Base-by-base conservation (phyloP, 2,888 invertebrate species). In the Pollenia griseotomentosa region DNA sequence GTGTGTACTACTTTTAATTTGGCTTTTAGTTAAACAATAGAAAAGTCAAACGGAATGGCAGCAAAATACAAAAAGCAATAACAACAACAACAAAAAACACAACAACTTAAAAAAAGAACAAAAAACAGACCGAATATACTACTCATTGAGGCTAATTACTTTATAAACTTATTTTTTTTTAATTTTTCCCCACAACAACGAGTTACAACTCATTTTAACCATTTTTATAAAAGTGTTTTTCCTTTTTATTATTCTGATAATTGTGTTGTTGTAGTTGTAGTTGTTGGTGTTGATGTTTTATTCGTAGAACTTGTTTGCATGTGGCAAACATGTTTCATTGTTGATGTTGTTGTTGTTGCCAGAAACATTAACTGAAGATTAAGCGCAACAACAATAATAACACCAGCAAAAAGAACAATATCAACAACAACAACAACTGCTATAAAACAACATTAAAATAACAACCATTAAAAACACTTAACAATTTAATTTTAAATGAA, bases 401-500 rank as follows among this genome's bases (percentile, higher is more conserved):
- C n/a, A 46, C 40, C 19, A 11, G 9, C 61, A 71, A 81, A 7
- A 80, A 33, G 12, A 68, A 70, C 42, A 78, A 44, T 1, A 68
- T 68, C 66, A 79, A 42, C 44, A 48, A 48, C 48, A 68, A 5
- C n/a, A 73, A 59, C 23, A 59, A 51, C 55, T 61, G 40, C 33
- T 48, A 40, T 14, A 70, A n/a, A 55, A 70, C 44, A 83, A 83
- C 68, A 77, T 77, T 68, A 40, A 84, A 65, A 84, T 84, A 82
- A 87, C 87, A 87, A 78, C 84, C 84, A 87, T 87, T 87, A 84
- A 87, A 83, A 87, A 87, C 87, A 87, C 87, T 87, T 87, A 84
- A 87, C 81, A 82, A 87, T 87, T 87, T 84, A 78, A 81, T 87
- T 87, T 78, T 87, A 87, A 87, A 87, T 87, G 81, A 81, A 87